Conservation (phyloP, 2,113 vertebrate species). For the Scortum barcoo region DNA sequence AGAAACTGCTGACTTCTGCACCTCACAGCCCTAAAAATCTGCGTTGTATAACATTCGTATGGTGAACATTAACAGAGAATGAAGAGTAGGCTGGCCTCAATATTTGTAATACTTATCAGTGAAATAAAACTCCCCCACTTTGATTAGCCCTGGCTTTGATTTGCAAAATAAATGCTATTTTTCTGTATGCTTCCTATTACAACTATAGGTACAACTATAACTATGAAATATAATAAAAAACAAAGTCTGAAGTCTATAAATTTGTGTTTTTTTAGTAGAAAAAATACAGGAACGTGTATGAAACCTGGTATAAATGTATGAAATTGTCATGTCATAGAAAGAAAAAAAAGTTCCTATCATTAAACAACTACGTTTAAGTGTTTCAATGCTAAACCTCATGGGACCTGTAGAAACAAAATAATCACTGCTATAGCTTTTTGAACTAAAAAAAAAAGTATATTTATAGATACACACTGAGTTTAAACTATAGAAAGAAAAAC, state of each 20-base stretch:
- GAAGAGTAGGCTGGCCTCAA: not conserved
- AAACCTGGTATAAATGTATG: too few relatives aligned
- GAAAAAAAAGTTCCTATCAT: too few relatives aligned
- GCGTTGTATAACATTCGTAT: constrained; percentile 10
- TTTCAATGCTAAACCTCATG: too few relatives aligned
- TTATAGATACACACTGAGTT: not conserved
- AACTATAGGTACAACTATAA: not conserved
- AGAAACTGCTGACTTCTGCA: constrained; percentile 54
- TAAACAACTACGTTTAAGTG: too few relatives aligned
- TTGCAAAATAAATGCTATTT: not conserved
- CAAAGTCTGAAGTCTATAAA: not conserved
- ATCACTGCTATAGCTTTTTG: too few relatives aligned
- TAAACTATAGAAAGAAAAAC: not conserved
- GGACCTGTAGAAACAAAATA: not conserved
- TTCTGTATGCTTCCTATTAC: not conserved
- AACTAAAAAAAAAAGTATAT: not conserved
- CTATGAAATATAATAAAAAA: not conserved
- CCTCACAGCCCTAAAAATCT: constrained; percentile 7
- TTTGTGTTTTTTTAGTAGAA: not conserved
- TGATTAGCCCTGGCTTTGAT: too few relatives aligned
- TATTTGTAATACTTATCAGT: not conserved
- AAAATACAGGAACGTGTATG: not conserved
- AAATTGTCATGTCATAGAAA: too few relatives aligned
- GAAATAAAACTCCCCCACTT: too few relatives aligned
- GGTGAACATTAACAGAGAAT: constrained; percentile 62